Conservation (phyloP, 2,888 invertebrate species). For the Epirrhoe tristata region DNA sequence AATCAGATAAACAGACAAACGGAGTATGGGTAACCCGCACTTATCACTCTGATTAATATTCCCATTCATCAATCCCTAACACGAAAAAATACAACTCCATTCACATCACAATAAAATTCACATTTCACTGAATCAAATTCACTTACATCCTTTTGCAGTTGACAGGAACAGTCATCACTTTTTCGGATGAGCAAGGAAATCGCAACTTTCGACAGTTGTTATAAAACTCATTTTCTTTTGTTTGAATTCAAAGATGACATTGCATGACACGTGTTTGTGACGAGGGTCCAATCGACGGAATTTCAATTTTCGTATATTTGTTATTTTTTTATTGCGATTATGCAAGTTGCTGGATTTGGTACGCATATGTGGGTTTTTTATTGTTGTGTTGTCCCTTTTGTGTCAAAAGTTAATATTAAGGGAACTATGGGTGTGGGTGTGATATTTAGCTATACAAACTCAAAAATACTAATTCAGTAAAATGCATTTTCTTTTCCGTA, state of each 20-base stretch:
- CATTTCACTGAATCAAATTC: slow-evolving; percentile 14
- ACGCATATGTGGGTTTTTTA: slow-evolving; percentile 62
- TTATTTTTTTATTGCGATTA: slow-evolving; percentile 58
- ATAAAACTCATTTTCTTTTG: slow-evolving; percentile 29
- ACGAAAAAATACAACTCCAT: slow-evolving; percentile 32
- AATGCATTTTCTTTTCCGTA: no score
- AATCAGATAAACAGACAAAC: slow-evolving; percentile 59
- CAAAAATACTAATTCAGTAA: no score
- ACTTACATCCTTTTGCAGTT: slow-evolving; percentile 31
- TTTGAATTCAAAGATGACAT: slow-evolving; percentile 29
- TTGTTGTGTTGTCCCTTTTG: slow-evolving; percentile 28
- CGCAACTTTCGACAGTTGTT: slow-evolving; percentile 16
- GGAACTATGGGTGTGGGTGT: slow-evolving; percentile 1
- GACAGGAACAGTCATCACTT: slow-evolving; percentile 17
- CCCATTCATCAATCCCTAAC: slow-evolving; percentile 56
- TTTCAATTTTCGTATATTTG: slow-evolving; percentile 66
- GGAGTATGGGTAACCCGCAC: slow-evolving; percentile 45
- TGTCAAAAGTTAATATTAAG: slow-evolving; percentile 24
- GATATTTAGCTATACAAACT: background rate
- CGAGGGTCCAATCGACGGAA: slow-evolving; percentile 63
- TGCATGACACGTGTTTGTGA: slow-evolving; percentile 49
- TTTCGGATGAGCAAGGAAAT: slow-evolving; percentile 23
- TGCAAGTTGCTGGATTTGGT: slow-evolving; percentile 55
- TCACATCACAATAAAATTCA: slow-evolving; percentile 12
- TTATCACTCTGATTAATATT: slow-evolving; percentile 63